Base-by-base conservation (phyloP, 2,888 invertebrate genomes). In the Lasioglossum vierecki region DNA sequence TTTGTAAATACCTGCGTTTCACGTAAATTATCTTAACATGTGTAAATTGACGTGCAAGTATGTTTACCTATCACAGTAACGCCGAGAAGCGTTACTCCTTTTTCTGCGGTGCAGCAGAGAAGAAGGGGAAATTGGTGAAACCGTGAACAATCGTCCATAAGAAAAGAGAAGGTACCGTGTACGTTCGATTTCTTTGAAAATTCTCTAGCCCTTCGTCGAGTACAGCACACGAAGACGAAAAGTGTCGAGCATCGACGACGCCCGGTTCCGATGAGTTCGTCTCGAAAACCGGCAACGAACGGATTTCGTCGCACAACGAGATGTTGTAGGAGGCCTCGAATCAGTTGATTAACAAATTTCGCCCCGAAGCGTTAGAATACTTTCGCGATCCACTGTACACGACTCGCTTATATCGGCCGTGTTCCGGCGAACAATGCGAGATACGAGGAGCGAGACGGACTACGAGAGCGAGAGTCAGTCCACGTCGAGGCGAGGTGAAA, bases 361-460 rank as follows among this genome's bases (percentile, higher is more conserved):
- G 35, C 66, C 66, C 66, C 18, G 35, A 60, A 35, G 75, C 57
- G 57, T 71, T 30, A 60, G 77, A 68, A 84, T 84, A 84, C 84
- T 83, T 84, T 84, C 78, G 74, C 53, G 75, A 44, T 70, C 74
- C 84, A 75, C 78, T 84, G 83, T 84, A 75, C 78, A 46, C 68
- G 46, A 71, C 77, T 84, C 79, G 82, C 80, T 66, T 82, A 72
- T 80, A 76, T 79, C 84, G 76, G 76, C 79, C 80, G 81, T 66
- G 84, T 76, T 72, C 74, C 72, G 73, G 76, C 72, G 83, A 88
- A 82, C 80, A 82, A 89, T 83, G 85, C 85, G 86, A 89, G 83
- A 83, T 82, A 85, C 80, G 83, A 88, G 82, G 68, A 80, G 60
- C 72, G 87, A 76, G 76, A 79, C 82, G 76, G 84, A 79, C 83